These are phyloP conservation scores for Abramis brama DNA, from an alignment of 2,113 vertebrate genomes.

Conservation along the genomic window DNA sequence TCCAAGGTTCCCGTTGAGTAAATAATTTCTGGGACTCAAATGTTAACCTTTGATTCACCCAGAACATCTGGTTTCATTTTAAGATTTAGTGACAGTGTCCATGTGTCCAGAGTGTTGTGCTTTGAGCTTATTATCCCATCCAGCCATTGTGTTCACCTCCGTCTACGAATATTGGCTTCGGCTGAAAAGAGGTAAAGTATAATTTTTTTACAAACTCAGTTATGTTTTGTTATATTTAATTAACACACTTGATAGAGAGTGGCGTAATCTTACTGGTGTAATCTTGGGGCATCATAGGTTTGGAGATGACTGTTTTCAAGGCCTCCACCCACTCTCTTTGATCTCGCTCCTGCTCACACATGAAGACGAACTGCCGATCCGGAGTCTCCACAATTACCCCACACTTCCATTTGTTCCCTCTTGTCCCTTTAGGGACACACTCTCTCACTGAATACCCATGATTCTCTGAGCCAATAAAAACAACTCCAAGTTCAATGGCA, in stretches of 20 bases:
- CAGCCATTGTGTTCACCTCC: slow-evolving; percentile 54
- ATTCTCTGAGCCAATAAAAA: slow-evolving; percentile 82
- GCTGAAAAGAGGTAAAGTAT: slow-evolving; percentile 58
- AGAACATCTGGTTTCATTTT: not conserved
- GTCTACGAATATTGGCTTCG: slow-evolving; percentile 69
- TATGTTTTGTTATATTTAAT: not conserved
- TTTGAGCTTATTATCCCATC: not conserved
- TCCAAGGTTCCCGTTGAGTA: not conserved
- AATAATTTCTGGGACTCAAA: not conserved
- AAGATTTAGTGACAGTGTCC: not conserved
- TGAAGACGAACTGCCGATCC: slow-evolving; percentile 81
- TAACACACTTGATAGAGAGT: not conserved
- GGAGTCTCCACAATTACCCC: slow-evolving; percentile 83
- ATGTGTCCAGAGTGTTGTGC: not conserved
- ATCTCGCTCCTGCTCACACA: slow-evolving; percentile 85
- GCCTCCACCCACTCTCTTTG: slow-evolving; percentile 87
- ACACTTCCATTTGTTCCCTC: slow-evolving; percentile 82
- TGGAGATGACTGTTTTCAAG: slow-evolving; percentile 76
- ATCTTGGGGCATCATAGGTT: slow-evolving; percentile 78
- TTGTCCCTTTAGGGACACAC: slow-evolving; percentile 72
- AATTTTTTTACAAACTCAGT: not conserved
- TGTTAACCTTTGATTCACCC: not conserved
- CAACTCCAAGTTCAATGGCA: slow-evolving; percentile 83
- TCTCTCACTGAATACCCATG: slow-evolving; percentile 82
- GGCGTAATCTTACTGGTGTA: slow-evolving; percentile 70